Percentiles rank a stretch among this genome's conserved stretches.
Evolutionary conservation across 2,888 invertebrate genomes (phyloP).

Genomic region (Rhogogaster chlorosoma): DNA sequence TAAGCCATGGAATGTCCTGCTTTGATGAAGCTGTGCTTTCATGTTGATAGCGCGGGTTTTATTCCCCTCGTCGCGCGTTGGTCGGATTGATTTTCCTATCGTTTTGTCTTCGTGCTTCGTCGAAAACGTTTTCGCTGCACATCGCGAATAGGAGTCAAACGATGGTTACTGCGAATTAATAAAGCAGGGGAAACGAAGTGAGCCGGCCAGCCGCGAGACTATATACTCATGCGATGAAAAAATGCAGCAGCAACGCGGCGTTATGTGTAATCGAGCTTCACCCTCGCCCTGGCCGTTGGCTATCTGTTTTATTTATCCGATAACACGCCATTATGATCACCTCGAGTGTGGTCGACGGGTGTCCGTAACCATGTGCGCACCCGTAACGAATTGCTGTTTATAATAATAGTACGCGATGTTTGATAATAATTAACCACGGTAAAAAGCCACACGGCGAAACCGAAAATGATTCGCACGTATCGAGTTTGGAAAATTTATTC

Average conservation of each 20-base stretch:
- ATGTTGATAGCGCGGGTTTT: neutral
- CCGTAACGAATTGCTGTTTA: conserved; percentile 77
- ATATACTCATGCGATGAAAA: conserved; percentile 12
- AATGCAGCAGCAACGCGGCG: conserved; percentile 17
- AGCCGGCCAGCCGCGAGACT: neutral
- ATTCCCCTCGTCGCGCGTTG: neutral
- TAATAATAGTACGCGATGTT: conserved; percentile 70
- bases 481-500: neutral
- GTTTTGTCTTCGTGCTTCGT: neutral
- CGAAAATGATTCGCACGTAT: neutral
- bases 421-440: conserved; percentile 27
- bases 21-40: conserved; percentile 1
- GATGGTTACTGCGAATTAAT: neutral
- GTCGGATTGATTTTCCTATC: neutral
- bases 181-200: conserved; percentile 1
- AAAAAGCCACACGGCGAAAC: conserved; percentile 11
- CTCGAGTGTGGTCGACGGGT: conserved; percentile 68
- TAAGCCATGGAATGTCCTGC: neutral
- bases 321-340: conserved; percentile 77
- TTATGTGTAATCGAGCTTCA: conserved; percentile 75
- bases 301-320: conserved; percentile 78
- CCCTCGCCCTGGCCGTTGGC: conserved; percentile 67
- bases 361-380: conserved; percentile 62
- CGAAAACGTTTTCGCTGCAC: neutral
- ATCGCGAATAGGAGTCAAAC: neutral